Evolutionary conservation across 2,113 vertebrate genomes (phyloP).

Genomic region (Tragelaphus imberbis): DNA sequence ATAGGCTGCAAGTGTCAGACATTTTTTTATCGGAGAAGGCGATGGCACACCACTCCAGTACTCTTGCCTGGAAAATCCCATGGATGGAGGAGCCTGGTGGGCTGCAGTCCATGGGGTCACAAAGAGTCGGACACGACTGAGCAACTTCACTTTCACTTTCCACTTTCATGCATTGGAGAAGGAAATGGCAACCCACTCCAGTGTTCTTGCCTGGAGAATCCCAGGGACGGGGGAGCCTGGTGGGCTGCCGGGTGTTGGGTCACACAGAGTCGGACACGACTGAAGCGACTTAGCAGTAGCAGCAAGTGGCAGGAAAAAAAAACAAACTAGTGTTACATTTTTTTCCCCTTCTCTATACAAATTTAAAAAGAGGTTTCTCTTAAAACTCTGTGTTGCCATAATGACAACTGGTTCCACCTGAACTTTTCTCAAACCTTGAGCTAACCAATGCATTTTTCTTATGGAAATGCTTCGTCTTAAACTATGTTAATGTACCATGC

Average conservation of each 20-base stretch:
- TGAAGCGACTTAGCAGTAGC: too few relatives aligned
- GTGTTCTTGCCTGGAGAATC: too few relatives aligned
- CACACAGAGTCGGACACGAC: too few relatives aligned
- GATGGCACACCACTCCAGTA: too few relatives aligned
- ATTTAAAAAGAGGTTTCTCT: not conserved
- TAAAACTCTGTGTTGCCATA: not conserved
- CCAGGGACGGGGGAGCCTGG: too few relatives aligned
- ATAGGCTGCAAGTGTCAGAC: not conserved
- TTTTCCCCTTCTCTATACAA: not conserved
- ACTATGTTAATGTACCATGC: not conserved
- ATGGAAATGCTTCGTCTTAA: not conserved
- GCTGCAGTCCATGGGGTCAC: rapidly evolving
- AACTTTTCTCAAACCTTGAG: not conserved
- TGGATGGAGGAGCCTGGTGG: too few relatives aligned
- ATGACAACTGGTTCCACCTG: not conserved
- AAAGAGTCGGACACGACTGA: rapidly evolving
- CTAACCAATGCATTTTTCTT: not conserved
- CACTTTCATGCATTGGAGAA: too few relatives aligned
- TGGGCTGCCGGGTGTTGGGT: too few relatives aligned
- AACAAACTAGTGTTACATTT: not conserved
- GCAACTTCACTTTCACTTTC: too few relatives aligned
- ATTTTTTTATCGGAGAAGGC: not conserved
- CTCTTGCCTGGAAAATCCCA: too few relatives aligned
- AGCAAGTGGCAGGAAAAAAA: not conserved
- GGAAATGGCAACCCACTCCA: too few relatives aligned